phyloP scores from a whole-genome alignment of 2,888 invertebrate species.

The Brachyopa scutellaris region DNA sequence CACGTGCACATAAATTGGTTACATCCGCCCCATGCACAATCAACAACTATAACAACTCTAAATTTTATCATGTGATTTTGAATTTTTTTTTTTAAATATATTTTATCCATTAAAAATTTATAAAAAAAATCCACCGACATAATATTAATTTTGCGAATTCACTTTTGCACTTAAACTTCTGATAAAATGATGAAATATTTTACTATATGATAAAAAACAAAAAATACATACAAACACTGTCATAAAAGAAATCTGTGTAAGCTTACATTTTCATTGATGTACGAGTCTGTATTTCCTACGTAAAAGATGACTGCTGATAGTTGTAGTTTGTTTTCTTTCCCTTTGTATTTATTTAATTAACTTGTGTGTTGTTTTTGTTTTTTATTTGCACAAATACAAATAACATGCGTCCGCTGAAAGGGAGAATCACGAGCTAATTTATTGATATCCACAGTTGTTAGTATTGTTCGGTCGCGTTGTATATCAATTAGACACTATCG shows the following conservation, averaged over 20 bases:
- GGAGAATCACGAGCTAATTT: slow-evolving; percentile 42
- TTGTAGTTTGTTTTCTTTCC: slow-evolving; percentile 8
- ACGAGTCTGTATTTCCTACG: background rate
- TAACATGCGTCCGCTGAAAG: slow-evolving; percentile 6
- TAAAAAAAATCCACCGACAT: background rate
- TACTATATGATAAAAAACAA: background rate
- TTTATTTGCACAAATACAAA: slow-evolving; percentile 12
- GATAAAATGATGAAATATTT: slow-evolving; percentile 6
- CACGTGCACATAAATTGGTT: slow-evolving; percentile 6
- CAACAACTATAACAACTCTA: background rate
- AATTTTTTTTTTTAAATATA: background rate
- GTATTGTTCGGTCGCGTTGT: slow-evolving; percentile 4
- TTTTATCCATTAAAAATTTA: background rate
- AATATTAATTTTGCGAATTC: background rate
- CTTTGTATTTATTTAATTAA: slow-evolving; percentile 16
- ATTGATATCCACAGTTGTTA: slow-evolving; percentile 22
- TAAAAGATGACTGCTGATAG: slow-evolving; percentile 3
- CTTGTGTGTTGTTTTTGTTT: slow-evolving; percentile 1
- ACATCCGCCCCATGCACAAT: slow-evolving; percentile 9
- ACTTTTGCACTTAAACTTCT: slow-evolving; percentile 7
- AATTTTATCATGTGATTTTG: slow-evolving; percentile 15
- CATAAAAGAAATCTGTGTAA: background rate
- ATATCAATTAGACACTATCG: slow-evolving; percentile 43
- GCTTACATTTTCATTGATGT: slow-evolving; percentile 37
- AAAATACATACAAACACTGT: no score